These are phyloP conservation scores for Epirrita christyi DNA, from an alignment of 2,888 invertebrate species.

Conservation along the genomic window DNA sequence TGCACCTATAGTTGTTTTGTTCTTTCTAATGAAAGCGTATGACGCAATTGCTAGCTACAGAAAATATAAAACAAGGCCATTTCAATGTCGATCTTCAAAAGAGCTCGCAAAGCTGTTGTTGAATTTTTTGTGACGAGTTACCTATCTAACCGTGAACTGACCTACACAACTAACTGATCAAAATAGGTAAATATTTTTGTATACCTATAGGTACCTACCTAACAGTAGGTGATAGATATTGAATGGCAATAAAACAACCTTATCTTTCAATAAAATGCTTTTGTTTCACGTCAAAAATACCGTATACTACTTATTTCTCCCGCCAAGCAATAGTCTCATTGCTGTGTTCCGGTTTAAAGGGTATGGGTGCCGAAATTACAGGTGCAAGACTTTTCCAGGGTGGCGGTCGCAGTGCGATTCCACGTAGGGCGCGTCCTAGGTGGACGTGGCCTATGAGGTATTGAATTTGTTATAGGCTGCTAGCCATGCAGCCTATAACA, in stretches of 20 bases:
- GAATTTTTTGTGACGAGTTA: background rate
- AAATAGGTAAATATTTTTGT: background rate
- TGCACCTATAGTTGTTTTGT: background rate
- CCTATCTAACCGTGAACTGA: background rate
- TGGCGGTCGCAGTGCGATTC: too few relatives aligned
- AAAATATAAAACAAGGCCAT: slow-evolving; percentile 2
- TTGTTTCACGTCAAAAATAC: slow-evolving; percentile 17
- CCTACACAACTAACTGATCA: background rate
- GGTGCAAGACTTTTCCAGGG: too few relatives aligned
- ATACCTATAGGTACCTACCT: too few relatives aligned
- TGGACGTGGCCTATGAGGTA: too few relatives aligned
- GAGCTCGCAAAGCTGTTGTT: background rate
- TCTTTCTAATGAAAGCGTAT: background rate
- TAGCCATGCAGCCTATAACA: too few relatives aligned
- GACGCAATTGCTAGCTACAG: background rate
- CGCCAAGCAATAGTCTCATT: too few relatives aligned
- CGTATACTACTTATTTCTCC: too few relatives aligned
- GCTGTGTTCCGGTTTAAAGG: too few relatives aligned
- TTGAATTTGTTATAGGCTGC: too few relatives aligned
- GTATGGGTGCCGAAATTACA: too few relatives aligned
- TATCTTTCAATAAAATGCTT: slow-evolving; percentile 19
- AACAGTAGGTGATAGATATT: too few relatives aligned
- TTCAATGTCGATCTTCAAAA: background rate
- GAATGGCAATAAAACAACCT: slow-evolving; percentile 9
- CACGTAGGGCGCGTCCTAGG: too few relatives aligned